phyloP scores from a whole-genome alignment of 1,140 invertebrate species.

The Caenorhabditis remanei region DNA sequence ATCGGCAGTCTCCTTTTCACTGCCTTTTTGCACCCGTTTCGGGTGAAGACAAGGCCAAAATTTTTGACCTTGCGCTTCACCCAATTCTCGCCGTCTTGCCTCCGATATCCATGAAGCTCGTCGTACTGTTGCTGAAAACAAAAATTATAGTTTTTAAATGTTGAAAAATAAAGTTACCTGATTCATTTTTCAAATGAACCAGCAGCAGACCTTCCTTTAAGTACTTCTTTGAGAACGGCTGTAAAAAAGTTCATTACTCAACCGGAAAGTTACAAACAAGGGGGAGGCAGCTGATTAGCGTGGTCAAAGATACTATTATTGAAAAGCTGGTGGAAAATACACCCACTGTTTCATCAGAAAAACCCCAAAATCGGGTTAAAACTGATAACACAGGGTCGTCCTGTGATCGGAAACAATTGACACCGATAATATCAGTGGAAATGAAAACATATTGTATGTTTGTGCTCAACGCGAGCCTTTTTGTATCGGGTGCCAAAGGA shows the following conservation, averaged over 20 bases:
- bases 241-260: slow-evolving; percentile 28
- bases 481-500: no score
- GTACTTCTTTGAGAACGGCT: not conserved
- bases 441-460: no score
- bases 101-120: not conserved
- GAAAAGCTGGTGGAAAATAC: slow-evolving; percentile 29
- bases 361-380: not conserved
- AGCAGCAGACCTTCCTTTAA: not conserved
- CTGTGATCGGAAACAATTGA: not conserved
- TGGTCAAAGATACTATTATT: slow-evolving; percentile 7
- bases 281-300: not conserved
- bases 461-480: no score
- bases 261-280: slow-evolving; percentile 33
- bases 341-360: slow-evolving; percentile 50
- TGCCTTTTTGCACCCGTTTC: not conserved
- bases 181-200: not conserved
- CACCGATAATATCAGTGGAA: no score
- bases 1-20: not conserved
- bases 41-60: not conserved
- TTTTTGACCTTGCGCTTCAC: not conserved
- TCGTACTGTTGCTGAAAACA: slow-evolving; percentile 11
- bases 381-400: not conserved
- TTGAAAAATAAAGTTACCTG: not conserved
- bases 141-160: not conserved
- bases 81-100: not conserved